These are phyloP conservation scores for Platycheirus albimanus DNA, from an alignment of 2,888 invertebrate species.

Conservation along the genomic window DNA sequence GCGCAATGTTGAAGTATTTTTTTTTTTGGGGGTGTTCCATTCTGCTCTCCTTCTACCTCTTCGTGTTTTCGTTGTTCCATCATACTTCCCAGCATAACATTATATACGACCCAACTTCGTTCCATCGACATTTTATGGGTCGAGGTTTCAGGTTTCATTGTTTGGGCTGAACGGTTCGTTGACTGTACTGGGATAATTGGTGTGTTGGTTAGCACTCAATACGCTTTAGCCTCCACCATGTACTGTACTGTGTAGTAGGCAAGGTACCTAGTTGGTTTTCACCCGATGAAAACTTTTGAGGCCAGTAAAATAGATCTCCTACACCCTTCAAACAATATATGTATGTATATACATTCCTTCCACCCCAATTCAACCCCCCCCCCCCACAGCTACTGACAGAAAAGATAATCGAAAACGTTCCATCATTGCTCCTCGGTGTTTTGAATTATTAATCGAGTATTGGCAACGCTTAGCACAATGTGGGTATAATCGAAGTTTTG, in stretches of 20 bases:
- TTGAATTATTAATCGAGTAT: slow-evolving; percentile 63
- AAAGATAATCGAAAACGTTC: slow-evolving; percentile 41
- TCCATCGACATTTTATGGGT: slow-evolving; percentile 61
- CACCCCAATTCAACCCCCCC: neutral
- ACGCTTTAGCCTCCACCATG: neutral
- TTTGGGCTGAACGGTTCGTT: slow-evolving; percentile 73
- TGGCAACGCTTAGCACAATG: slow-evolving; percentile 50
- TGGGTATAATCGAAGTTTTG: slow-evolving; percentile 31
- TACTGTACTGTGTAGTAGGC: slow-evolving; percentile 1
- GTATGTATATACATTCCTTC: neutral
- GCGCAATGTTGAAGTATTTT: slow-evolving; percentile 53
- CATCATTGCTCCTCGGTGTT: slow-evolving; percentile 15
- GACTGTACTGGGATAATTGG: slow-evolving; percentile 70
- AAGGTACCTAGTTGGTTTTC: no score
- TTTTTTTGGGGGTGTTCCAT: no score
- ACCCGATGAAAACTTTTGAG: slow-evolving; percentile 40
- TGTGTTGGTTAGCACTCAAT: slow-evolving; percentile 62
- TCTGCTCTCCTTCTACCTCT: neutral
- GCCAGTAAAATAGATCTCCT: slow-evolving; percentile 14
- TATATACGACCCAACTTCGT: slow-evolving; percentile 4
- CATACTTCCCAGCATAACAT: neutral
- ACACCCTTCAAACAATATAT: neutral
- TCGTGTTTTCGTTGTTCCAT: slow-evolving; percentile 3
- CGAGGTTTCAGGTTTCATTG: slow-evolving; percentile 72
- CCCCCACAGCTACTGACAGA: slow-evolving; percentile 1